Evolutionary conservation across 2,797 vertebrate genomes (phyloP), one percentile per base, ranked within the genome.

Genomic region (Gephyroberyx darwinii): DNA sequence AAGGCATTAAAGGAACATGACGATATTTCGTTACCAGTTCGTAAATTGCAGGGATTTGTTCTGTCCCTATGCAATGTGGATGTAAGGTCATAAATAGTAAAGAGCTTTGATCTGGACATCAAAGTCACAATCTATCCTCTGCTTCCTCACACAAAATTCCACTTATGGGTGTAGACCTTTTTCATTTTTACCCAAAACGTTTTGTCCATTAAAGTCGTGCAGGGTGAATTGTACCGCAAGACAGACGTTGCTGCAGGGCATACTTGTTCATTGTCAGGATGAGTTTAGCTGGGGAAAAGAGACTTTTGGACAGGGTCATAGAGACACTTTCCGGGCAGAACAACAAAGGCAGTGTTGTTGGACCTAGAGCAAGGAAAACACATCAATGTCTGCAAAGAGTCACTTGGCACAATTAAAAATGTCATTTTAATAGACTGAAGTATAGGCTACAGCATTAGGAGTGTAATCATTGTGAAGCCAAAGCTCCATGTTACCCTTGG

Each of bases 281-380:
- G 79, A 84, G 76, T 89, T 88, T 84, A 57, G 80, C 69, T 6
- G 16, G 60, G 59, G 60, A 75, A 61, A 61, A 74, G 68, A 71
- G 75, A 86, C 57, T 75, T 83, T 69, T 81, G 77, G 77, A 84
- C 71, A 62, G 30, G 70, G 75, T 86, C 22, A 20, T 22, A 13
- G 48, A 88, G 85, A 78, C 63, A 75, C 84, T 90, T 86, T 89
- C 83, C 69, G 26, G 87, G 80, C 83, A 88, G 57, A 77, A 73
- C 65, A 85, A 92, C 89, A 93, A 93, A 92, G 90, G 66, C 70
- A 76, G 75, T 53, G 73, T 83, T 89, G 89, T 92, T 90, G 73
- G 83, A 86, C 69, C 33, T 56, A 74, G 74, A 83, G 74, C 71
- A 50, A 75, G 57, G 69, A 78, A 79, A 82, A 79, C 74, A 73